Evolutionary conservation across 2,113 vertebrate species (phyloP), one percentile per base, ranked within the genome.

Genomic region (Nyctereutes procyonoides): DNA sequence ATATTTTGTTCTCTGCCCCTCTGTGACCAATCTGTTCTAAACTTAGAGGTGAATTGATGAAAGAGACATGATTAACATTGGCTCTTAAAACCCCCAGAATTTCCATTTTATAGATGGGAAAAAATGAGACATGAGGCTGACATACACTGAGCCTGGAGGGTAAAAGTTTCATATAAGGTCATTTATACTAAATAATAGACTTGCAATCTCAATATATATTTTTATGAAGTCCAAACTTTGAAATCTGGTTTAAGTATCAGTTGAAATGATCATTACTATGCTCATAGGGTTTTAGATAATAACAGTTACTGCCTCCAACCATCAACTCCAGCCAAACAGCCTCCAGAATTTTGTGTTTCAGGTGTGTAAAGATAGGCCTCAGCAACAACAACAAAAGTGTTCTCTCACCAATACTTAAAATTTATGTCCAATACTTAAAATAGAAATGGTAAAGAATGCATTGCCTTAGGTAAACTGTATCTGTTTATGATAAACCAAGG

Each of bases 401-500:
- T 74, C 87, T 65, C 67, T 48, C 73, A 83, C 53, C 22, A 10
- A 24, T 56, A 53, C 77, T 95, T 71, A 56, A 80, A 79, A 76
- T 53, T 8, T 56, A 43, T 20, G 65, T 65, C 90, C 38, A 56
- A 93, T 93, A 96, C 97, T 97, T 97, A 96, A 96, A 93, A 96
- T 91, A 94, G 95, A 80, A 97, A 63, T 87, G 85, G 85, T 38
- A 95, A 90, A 69, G 93, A 97, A 95, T 86, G 19, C 2, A 58
- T 95, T 89, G 58, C 97, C 74, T 91, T 93, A 96, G 93, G 86
- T 97, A 97, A 98, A 58, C 43, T 93, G 43, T 90, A 93, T 85
- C 97, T 89, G 88, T 96, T 96, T 96, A 87, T 88, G 87, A 97
- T 98, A 97, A 98, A 98, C 98, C 97, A 92, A 98, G 97, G 97